These are phyloP conservation scores for Rhagoletis pomonella DNA, from an alignment of 1,140 invertebrate genomes.

Conservation along the genomic window DNA sequence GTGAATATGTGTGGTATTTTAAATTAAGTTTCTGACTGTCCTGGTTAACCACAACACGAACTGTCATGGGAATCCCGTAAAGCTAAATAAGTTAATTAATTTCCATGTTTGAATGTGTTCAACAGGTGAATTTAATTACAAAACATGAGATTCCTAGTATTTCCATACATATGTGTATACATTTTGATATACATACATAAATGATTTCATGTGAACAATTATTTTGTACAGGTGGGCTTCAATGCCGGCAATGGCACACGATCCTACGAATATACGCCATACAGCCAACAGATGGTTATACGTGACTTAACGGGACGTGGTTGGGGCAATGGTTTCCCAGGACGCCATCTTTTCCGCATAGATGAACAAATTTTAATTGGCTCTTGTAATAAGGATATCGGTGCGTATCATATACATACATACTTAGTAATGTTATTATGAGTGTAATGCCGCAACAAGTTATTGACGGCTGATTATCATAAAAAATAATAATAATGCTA, in stretches of 20 bases:
- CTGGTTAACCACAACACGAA: not conserved
- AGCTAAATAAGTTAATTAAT: conserved; percentile 11
- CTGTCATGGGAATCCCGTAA: conserved; percentile 1
- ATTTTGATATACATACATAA: no score
- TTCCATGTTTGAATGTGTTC: not conserved
- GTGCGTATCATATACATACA: conserved; percentile 74
- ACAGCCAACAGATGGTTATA: conserved; percentile 90
- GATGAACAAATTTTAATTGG: conserved; percentile 95
- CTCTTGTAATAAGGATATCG: conserved; percentile 92
- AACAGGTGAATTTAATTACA: not conserved
- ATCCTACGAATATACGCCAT: conserved; percentile 91
- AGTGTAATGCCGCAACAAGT: no score
- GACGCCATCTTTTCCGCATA: conserved; percentile 94
- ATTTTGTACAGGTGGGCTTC: conserved; percentile 86
- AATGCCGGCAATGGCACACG: conserved; percentile 96
- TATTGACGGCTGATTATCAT: no score
- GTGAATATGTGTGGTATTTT: no score
- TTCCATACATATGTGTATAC: no score
- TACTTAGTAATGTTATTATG: no score
- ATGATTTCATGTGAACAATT: conserved; percentile 27
- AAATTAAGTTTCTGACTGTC: not conserved
- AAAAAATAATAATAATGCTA: not conserved
- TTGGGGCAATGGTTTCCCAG: conserved; percentile 90
- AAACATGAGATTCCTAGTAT: not conserved
- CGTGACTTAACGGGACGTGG: conserved; percentile 88